Percentiles rank a stretch among this genome's conserved stretches.
These are phyloP conservation scores for Aplidium turbinatum DNA, from an alignment of 23 tunicate genomes.

Conservation along the genomic window DNA sequence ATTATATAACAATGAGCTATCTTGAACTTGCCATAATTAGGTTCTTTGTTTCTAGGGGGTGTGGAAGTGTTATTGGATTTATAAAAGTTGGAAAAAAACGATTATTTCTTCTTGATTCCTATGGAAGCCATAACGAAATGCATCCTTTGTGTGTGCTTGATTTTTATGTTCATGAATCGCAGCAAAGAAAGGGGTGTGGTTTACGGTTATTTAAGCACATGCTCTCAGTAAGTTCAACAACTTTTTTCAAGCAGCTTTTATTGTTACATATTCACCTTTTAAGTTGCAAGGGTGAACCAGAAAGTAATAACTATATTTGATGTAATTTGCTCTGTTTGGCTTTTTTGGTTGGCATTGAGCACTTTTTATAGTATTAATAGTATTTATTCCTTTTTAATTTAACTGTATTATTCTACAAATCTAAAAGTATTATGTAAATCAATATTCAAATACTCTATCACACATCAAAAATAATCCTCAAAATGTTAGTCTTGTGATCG, in stretches of 20 bases:
- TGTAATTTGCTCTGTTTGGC: too few species aligned
- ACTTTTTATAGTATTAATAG: too few species aligned
- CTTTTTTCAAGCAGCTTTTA: background rate
- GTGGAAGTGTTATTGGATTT: constrained; percentile 78
- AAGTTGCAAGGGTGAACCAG: too few species aligned
- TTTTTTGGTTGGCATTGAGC: too few species aligned
- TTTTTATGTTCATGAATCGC: constrained; percentile 91
- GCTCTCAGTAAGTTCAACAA: constrained; percentile 39
- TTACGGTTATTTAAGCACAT: constrained; percentile 74
- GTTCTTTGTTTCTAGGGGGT: constrained; percentile 40
- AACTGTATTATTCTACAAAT: too few species aligned
- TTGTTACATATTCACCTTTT: background rate
- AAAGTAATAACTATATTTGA: too few species aligned
- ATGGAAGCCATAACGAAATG: constrained; percentile 82
- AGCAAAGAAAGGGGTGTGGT: constrained; percentile 87
- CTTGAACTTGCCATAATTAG: background rate
- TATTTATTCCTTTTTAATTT: too few species aligned
- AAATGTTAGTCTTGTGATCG: too few species aligned
- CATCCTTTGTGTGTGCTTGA: constrained; percentile 91
- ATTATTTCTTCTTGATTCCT: constrained; percentile 74
- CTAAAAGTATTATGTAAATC: too few species aligned
- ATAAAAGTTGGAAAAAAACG: constrained; percentile 82
- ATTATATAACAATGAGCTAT: background rate
- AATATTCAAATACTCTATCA: too few species aligned
- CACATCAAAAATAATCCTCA: too few species aligned